phyloP scores from a whole-genome alignment of 2,888 invertebrate species.

The Lissonota sp. region DNA sequence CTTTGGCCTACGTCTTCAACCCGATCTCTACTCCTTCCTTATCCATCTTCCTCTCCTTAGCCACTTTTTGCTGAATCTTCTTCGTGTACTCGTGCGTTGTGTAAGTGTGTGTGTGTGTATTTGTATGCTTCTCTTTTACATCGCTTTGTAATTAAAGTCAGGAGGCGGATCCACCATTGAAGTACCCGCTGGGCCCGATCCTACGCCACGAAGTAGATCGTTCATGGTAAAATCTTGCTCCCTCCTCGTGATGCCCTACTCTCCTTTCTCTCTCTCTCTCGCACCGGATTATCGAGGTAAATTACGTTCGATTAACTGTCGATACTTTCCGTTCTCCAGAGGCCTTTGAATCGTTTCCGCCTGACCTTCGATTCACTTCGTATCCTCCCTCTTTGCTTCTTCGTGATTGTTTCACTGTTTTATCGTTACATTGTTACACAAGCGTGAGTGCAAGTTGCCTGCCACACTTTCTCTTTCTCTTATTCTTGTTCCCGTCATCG shows the following conservation, averaged over 20 bases:
- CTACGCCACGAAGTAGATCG: slow-evolving; percentile 58
- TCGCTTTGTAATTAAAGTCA: slow-evolving; percentile 63
- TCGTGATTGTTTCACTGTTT: slow-evolving; percentile 23
- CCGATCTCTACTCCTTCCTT: slow-evolving; percentile 4
- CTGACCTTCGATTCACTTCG: slow-evolving; percentile 42
- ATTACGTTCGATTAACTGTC: slow-evolving; percentile 61
- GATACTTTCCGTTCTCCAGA: slow-evolving; percentile 45
- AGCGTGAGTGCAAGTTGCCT: neutral
- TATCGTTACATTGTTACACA: no score
- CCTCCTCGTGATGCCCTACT: slow-evolving; percentile 9
- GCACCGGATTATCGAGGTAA: slow-evolving; percentile 47
- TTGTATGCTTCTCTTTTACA: slow-evolving; percentile 35
- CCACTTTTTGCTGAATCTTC: slow-evolving; percentile 34
- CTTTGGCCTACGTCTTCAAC: slow-evolving; percentile 24
- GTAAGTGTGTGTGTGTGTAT: no score
- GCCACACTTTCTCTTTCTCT: neutral
- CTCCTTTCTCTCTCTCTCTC: slow-evolving; percentile 12
- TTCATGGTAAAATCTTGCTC: slow-evolving; percentile 51
- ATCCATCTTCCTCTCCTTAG: neutral
- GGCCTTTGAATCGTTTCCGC: slow-evolving; percentile 53
- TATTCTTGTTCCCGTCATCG: neutral
- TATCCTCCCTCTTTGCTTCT: neutral
- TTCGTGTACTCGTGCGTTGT: neutral
- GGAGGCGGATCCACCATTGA: slow-evolving; percentile 62
- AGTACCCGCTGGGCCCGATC: slow-evolving; percentile 52